Conservation (phyloP, 2,113 vertebrate genomes). For the Neolamprologus sp. region DNA sequence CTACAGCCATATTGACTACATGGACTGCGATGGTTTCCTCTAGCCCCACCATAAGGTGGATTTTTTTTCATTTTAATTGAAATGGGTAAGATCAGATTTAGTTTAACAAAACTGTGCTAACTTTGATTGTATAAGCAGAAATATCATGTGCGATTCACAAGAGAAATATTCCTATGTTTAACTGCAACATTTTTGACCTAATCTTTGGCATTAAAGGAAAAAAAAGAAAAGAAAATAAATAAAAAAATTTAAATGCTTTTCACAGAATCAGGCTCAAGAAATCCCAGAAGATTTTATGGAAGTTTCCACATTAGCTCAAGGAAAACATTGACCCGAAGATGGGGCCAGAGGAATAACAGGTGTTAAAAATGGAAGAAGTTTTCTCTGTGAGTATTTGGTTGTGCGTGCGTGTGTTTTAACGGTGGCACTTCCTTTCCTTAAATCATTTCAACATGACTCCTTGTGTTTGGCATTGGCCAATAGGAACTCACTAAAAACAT, state of each 20-base stretch:
- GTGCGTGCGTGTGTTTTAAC: neutral
- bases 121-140: neutral
- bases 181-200: neutral
- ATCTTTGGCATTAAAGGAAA: neutral
- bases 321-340: neutral
- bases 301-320: neutral
- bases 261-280: neutral
- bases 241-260: neutral
- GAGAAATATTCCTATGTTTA: neutral
- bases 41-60: neutral
- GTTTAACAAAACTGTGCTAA: neutral
- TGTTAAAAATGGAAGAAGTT: neutral
- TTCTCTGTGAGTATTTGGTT: neutral
- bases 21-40: neutral
- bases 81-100: neutral
- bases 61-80: neutral
- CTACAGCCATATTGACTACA: neutral
- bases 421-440: neutral
- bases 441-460: neutral
- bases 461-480: neutral
- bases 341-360: neutral
- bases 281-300: neutral
- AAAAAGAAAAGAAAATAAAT: neutral
- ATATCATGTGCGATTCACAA: rapidly evolving
- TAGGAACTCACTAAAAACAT: neutral